Percentiles rank a stretch among this genome's conserved stretches.
These are phyloP conservation scores for Cynocephalus volans DNA, from an alignment of 2,113 vertebrate genomes.

Conservation along the genomic window DNA sequence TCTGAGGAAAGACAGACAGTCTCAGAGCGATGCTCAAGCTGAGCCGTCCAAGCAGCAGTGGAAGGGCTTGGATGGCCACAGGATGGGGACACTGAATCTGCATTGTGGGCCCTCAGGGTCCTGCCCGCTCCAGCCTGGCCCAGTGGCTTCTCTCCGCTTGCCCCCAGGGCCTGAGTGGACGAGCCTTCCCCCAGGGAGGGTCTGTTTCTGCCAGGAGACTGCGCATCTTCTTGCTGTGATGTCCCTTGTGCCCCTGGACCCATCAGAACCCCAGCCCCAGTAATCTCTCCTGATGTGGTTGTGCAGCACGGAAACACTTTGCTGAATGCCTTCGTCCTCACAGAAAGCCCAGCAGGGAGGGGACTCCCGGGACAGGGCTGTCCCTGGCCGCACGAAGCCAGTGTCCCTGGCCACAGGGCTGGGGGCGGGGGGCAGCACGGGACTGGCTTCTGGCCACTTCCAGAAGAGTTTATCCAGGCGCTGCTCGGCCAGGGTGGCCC, in stretches of 20 bases:
- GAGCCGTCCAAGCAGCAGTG: rapidly evolving
- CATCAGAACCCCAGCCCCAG: too few species aligned
- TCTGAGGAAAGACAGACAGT: neutral
- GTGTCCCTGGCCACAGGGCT: neutral
- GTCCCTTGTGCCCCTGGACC: neutral
- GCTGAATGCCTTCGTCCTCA: neutral
- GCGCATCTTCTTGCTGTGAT: neutral
- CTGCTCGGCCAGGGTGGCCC: neutral
- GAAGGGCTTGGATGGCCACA: neutral
- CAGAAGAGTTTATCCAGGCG: neutral
- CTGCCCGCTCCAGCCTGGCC: neutral
- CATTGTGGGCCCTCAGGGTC: rapidly evolving
- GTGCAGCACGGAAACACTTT: neutral
- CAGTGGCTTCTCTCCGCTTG: rapidly evolving
- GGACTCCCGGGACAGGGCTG: neutral
- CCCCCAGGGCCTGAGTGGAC: too few species aligned
- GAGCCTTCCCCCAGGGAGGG: neutral
- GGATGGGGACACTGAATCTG: neutral
- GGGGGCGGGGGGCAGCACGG: neutral
- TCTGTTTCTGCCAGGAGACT: rapidly evolving
- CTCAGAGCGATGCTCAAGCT: too few species aligned
- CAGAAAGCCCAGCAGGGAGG: neutral
- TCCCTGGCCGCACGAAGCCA: neutral
- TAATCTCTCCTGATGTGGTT: neutral
- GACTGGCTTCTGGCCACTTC: neutral